Conservation (phyloP, 2,797 vertebrate species). For the Heteromormyrus szaboi region DNA sequence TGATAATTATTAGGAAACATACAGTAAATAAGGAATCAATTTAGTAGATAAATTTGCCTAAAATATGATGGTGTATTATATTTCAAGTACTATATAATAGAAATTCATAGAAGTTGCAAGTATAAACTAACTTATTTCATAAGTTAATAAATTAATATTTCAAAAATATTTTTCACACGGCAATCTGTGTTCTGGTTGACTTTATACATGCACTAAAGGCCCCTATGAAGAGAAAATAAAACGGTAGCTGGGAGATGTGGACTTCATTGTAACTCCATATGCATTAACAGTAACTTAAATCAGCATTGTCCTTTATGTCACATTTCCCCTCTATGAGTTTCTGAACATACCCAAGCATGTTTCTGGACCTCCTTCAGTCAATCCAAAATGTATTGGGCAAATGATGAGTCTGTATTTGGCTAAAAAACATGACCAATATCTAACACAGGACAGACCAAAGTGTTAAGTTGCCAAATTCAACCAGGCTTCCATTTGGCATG, state of each 20-base stretch:
- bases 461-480: neutral
- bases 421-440: neutral
- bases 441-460: neutral
- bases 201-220: neutral
- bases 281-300: neutral
- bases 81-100: neutral
- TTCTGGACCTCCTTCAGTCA: neutral
- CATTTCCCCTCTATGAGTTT: neutral
- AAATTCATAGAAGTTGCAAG: neutral
- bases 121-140: neutral
- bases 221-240: neutral
- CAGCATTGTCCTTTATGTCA: neutral
- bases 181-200: neutral
- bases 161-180: neutral
- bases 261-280: neutral
- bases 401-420: neutral
- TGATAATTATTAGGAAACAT: neutral
- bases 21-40: neutral
- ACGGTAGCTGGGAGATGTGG: neutral
- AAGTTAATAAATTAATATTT: neutral
- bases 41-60: neutral
- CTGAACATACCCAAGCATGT: neutral
- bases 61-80: neutral
- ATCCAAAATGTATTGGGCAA: neutral
- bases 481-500: neutral